Base-by-base conservation (phyloP, 2,888 invertebrate species). In the Cephus nigrinus region DNA sequence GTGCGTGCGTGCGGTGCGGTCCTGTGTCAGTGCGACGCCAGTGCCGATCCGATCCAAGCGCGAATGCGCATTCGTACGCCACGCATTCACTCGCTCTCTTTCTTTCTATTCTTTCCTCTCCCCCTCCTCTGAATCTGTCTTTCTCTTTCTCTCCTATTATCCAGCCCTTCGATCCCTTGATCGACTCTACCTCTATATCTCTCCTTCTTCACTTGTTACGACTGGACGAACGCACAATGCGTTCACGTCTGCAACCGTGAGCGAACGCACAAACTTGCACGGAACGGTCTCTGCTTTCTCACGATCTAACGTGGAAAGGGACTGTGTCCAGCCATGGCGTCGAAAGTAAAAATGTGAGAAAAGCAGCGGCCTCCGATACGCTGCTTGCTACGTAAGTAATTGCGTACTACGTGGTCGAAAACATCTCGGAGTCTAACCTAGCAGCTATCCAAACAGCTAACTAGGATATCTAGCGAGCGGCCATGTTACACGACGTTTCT, bases 31-130 rank as follows among this genome's bases (percentile, higher is more conserved):
- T 55, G 78, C 80, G 79, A 82, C 81, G 76, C 79, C 69, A 81
- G 81, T 80, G 82, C 81, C 79, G 80, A 80, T 71, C 69, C 78
- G 77, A 77, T 36, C 73, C 75, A 75, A 74, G 75, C 77, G 79
- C 76, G 75, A 78, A 75, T 79, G 75, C 75, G 75, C 76, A 74
- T 73, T 74, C 69, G 69, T 72, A 76, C 75, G 76, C 75, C 31
- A 33, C 33, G 71, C 33, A 71, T 75, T 68, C 74, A 73, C 73
- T 78, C 74, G 32, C 73, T 71, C 68, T 72, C 75, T 75, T 33
- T 9, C 75, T 79, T 73, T 76, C 34, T 76, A 32, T 78, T 36
- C 69, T 30, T n/a, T 77, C 76, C 32, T 68, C 72, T 34, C 36
- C 33, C 33, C 3, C 72, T 23, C 23, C 73, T 69, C 33, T 69